phyloP scores from a whole-genome alignment of 1,140 invertebrate genomes.

The Drosophila mayri region DNA sequence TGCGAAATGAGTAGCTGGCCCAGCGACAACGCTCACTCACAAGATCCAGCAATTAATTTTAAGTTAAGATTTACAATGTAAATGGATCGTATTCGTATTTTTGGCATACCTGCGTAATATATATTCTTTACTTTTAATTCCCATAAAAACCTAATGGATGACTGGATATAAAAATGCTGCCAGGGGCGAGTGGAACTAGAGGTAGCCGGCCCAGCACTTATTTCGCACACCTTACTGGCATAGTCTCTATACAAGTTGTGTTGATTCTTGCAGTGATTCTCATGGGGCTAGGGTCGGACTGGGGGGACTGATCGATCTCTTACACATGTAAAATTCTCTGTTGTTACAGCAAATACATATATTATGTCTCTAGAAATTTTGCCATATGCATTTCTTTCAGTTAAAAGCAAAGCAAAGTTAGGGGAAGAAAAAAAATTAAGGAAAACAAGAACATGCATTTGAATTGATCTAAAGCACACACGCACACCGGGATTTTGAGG shows the following conservation, averaged over 20 bases:
- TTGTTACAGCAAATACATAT: slow-evolving; percentile 24
- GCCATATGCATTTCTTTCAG: background rate
- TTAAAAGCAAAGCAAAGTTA: background rate
- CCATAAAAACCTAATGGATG: slow-evolving; percentile 16
- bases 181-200: background rate
- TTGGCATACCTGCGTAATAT: slow-evolving; percentile 11
- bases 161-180: slow-evolving; percentile 7
- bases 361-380: slow-evolving; percentile 21
- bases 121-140: background rate
- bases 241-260: slow-evolving; percentile 44
- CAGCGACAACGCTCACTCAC: background rate
- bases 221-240: slow-evolving; percentile 29
- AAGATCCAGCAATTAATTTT: background rate
- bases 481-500: background rate
- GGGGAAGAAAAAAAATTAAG: background rate
- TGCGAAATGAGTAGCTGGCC: slow-evolving; percentile 8
- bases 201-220: background rate
- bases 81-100: slow-evolving; percentile 12
- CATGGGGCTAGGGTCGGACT: slow-evolving; percentile 12
- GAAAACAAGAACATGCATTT: slow-evolving; percentile 13
- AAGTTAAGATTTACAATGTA: slow-evolving; percentile 7
- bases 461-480: slow-evolving; percentile 21
- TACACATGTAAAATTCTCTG: slow-evolving; percentile 34
- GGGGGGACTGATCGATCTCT: slow-evolving; percentile 25
- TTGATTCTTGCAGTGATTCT: slow-evolving; percentile 36